Percentiles rank a stretch among this genome's conserved stretches.
phyloP scores from a whole-genome alignment of 92 coral and sea anemone species.

The Zoanthus sansibaricus region DNA sequence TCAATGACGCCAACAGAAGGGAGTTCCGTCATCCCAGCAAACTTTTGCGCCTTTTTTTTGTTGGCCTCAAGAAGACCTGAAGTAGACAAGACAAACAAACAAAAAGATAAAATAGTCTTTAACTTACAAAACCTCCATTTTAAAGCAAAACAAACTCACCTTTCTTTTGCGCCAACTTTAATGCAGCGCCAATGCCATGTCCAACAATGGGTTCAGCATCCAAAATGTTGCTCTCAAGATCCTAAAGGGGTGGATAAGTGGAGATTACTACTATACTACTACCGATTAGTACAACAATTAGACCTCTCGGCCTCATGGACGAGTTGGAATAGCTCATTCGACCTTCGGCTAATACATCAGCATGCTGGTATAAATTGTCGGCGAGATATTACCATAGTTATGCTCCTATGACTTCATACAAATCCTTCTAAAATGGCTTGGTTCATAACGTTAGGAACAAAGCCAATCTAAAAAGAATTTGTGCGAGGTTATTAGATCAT shows the following conservation, averaged over 20 bases:
- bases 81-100: not conserved
- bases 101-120: not conserved
- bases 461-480: too few species aligned
- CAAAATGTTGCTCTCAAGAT: slow-evolving; percentile 86
- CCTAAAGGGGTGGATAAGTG: slow-evolving; percentile 50
- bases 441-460: too few species aligned
- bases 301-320: too few species aligned
- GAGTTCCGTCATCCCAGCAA: slow-evolving; percentile 82
- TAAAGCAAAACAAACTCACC: slow-evolving; percentile 50
- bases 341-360: too few species aligned
- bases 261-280: not conserved
- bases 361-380: too few species aligned
- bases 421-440: too few species aligned
- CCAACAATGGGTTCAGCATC: slow-evolving; percentile 97
- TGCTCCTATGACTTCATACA: too few species aligned
- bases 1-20: slow-evolving; percentile 96
- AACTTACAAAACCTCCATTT: too few species aligned
- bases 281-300: too few species aligned
- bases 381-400: too few species aligned
- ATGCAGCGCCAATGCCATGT: slow-evolving; percentile 93
- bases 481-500: too few species aligned
- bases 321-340: too few species aligned
- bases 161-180: slow-evolving; percentile 90
- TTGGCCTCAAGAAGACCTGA: slow-evolving; percentile 80
- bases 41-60: slow-evolving; percentile 61